phyloP scores from a whole-genome alignment of 1,140 invertebrate genomes.

The Caenorhabditis remanei region DNA sequence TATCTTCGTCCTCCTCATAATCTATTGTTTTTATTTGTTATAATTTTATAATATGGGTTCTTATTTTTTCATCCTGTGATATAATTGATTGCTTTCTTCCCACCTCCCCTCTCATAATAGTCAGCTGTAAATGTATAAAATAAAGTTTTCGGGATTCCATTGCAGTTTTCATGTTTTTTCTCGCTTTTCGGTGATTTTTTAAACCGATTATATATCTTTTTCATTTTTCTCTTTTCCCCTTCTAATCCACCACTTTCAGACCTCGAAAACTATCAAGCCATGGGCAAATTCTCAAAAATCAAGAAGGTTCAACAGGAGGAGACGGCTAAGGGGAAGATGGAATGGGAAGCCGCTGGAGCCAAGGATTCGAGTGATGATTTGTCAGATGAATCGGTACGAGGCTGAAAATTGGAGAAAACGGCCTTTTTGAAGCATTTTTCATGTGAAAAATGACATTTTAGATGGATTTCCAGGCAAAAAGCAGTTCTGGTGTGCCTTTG shows the following conservation, averaged over 20 bases:
- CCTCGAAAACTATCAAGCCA: neutral
- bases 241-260: neutral
- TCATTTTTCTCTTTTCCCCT: neutral
- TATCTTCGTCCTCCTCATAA: no score
- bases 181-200: neutral
- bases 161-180: neutral
- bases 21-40: no score
- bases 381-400: slow-evolving; percentile 31
- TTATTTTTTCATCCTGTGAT: no score
- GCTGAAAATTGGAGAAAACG: no score
- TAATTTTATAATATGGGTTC: no score
- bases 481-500: no score
- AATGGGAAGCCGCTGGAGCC: slow-evolving; percentile 40
- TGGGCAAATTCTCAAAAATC: slow-evolving; percentile 46
- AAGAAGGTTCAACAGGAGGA: slow-evolving; percentile 36
- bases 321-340: slow-evolving; percentile 17
- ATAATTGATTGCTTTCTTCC: no score
- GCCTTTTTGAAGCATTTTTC: no score
- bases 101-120: neutral
- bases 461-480: no score
- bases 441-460: no score
- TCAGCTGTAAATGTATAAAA: neutral
- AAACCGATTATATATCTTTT: neutral
- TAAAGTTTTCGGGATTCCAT: neutral
- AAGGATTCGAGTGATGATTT: slow-evolving; percentile 38